Conservation (phyloP, 2,797 vertebrate species). For the Labeo calbasu region DNA sequence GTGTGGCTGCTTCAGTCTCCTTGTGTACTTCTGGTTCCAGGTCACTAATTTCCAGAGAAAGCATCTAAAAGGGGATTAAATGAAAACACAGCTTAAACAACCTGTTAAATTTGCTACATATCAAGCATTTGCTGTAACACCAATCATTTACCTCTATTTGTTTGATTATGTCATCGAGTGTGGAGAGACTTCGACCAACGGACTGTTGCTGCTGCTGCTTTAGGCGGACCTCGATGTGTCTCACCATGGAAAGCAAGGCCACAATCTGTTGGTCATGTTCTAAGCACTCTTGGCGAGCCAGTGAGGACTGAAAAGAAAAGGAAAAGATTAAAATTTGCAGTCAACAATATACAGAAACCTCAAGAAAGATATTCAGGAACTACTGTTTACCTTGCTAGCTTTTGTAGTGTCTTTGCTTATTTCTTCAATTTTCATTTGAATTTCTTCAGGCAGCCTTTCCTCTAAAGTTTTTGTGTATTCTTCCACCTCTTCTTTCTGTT, state of each 20-base stretch:
- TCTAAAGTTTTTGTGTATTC: conserved; percentile 18
- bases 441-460: conserved; percentile 18
- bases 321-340: neutral
- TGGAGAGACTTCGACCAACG: conserved; percentile 73
- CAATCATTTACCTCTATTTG: conserved; percentile 83
- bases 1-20: conserved; percentile 80
- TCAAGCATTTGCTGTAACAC: neutral
- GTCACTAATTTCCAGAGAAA: conserved; percentile 85
- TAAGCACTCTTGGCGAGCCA: conserved; percentile 85
- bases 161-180: conserved; percentile 81
- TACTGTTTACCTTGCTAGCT: conserved; percentile 69
- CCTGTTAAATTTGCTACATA: neutral
- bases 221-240: conserved; percentile 88
- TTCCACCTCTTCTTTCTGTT: conserved; percentile 57
- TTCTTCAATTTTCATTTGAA: conserved; percentile 42
- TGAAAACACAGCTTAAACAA: neutral
- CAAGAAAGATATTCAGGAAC: neutral
- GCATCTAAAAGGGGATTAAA: conserved; percentile 67
- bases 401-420: conserved; percentile 26
- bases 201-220: conserved; percentile 85
- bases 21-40: conserved; percentile 81
- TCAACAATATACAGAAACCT: neutral
- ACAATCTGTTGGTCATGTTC: conserved; percentile 89
- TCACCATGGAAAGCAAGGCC: conserved; percentile 87
- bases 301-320: conserved; percentile 67